phyloP scores from a whole-genome alignment of 2,888 invertebrate genomes.

The Dichetophora obliterata region DNA sequence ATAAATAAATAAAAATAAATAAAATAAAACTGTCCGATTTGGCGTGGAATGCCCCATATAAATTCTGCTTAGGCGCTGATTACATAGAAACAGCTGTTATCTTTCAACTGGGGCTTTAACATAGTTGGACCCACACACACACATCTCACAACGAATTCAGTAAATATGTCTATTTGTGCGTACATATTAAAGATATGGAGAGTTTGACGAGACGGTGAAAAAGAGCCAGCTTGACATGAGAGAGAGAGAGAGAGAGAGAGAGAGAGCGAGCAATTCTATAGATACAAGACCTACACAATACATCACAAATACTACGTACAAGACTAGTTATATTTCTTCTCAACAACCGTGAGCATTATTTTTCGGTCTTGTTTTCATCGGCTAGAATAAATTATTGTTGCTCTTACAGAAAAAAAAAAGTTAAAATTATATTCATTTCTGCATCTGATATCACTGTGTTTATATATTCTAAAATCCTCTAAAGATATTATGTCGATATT shows the following conservation, averaged over 20 bases:
- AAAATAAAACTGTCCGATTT: too few species aligned
- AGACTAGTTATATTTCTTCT: slow-evolving; percentile 50
- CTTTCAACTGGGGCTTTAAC: too few species aligned
- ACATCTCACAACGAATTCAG: neutral
- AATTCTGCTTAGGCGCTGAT: too few species aligned
- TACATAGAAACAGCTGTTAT: too few species aligned
- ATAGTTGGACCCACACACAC: too few species aligned
- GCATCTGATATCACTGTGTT: too few species aligned
- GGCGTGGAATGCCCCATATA: too few species aligned
- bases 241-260: neutral
- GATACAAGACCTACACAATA: slow-evolving; percentile 9
- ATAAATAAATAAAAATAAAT: too few species aligned
- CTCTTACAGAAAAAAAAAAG: slow-evolving; percentile 21
- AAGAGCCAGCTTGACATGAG: neutral
- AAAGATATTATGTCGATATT: neutral
- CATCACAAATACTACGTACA: slow-evolving; percentile 13
- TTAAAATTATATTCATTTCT: neutral
- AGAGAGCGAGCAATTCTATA: neutral
- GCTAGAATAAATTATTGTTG: slow-evolving; percentile 28
- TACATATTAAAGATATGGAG: slow-evolving; percentile 10
- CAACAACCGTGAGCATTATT: slow-evolving; percentile 44
- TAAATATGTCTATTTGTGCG: neutral
- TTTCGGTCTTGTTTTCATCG: slow-evolving; percentile 37
- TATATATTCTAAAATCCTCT: too few species aligned
- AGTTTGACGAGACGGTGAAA: slow-evolving; percentile 1